phyloP scores from a whole-genome alignment of 1,140 invertebrate species.

The Drosophila erecta region DNA sequence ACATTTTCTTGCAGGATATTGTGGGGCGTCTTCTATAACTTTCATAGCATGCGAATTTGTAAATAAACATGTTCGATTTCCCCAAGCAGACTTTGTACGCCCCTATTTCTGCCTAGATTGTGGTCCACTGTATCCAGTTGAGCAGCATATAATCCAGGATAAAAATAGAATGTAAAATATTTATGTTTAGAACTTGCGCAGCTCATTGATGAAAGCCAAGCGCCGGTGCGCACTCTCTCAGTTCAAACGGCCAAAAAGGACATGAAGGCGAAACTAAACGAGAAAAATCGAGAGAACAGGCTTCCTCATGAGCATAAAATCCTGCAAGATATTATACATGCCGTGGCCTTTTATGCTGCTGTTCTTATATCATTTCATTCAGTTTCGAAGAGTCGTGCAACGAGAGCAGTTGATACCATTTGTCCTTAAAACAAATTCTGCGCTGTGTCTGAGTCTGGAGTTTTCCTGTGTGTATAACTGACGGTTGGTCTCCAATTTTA shows the following conservation, averaged over 20 bases:
- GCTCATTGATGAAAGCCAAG: constrained; percentile 65
- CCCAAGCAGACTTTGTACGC: too few relatives aligned
- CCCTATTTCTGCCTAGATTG: constrained; percentile 6
- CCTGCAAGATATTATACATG: constrained; percentile 69
- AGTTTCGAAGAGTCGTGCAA: constrained; percentile 71
- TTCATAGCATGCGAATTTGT: too few relatives aligned
- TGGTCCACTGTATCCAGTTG: constrained; percentile 3
- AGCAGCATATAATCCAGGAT: constrained; percentile 30
- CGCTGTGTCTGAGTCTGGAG: constrained; percentile 32
- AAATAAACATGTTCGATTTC: too few relatives aligned
- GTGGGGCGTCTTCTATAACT: too few relatives aligned
- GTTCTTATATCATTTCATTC: constrained; percentile 58
- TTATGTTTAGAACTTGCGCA: constrained; percentile 77
- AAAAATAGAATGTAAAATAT: constrained; percentile 65
- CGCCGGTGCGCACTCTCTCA: constrained; percentile 48
- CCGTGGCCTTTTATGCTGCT: constrained; percentile 70
- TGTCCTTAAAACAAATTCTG: constrained; percentile 10
- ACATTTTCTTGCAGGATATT: too few relatives aligned
- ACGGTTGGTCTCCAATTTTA: constrained; percentile 59
- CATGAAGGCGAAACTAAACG: background rate
- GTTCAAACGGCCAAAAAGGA: constrained; percentile 6
- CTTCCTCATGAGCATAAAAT: constrained; percentile 51
- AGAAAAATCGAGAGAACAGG: constrained; percentile 29
- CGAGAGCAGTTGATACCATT: constrained; percentile 67
- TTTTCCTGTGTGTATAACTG: constrained; percentile 78